phyloP scores from a whole-genome alignment of 1,140 invertebrate genomes.

The Chlorops oryzae region DNA sequence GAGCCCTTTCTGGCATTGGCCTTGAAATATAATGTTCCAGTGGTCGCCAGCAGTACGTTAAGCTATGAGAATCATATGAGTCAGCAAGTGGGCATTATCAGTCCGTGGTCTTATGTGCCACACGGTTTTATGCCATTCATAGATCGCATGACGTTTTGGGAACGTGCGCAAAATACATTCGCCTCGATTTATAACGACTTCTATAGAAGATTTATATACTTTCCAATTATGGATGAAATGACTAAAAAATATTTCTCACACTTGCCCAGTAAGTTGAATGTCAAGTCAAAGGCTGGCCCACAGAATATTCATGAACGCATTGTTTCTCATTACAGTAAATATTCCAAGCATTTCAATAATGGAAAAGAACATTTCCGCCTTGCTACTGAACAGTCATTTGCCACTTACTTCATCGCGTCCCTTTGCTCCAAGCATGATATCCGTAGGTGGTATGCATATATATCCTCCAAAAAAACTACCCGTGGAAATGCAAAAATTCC shows the following conservation, averaged over 20 bases:
- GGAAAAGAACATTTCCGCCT: constrained; percentile 48
- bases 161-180: constrained; percentile 42
- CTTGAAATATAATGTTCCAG: constrained; percentile 41
- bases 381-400: constrained; percentile 43
- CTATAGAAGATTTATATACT: constrained; percentile 25
- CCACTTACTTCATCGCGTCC: constrained; percentile 37
- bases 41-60: constrained; percentile 40
- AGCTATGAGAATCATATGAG: constrained; percentile 41
- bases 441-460: constrained; percentile 46
- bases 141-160: constrained; percentile 44
- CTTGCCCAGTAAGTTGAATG: constrained; percentile 24
- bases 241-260: constrained; percentile 35
- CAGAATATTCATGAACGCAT: not conserved
- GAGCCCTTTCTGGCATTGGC: constrained; percentile 46
- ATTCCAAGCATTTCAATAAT: constrained; percentile 50
- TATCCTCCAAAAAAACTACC: constrained; percentile 41
- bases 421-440: constrained; percentile 30
- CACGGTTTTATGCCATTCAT: constrained; percentile 32
- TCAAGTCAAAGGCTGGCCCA: not conserved
- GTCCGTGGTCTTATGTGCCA: constrained; percentile 44
- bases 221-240: constrained; percentile 44
- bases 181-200: constrained; percentile 30
- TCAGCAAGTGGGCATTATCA: constrained; percentile 40
- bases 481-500: constrained; percentile 41
- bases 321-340: constrained; percentile 23